Percentiles rank a stretch among this genome's conserved stretches.
These are phyloP conservation scores for Netelia melanura DNA, from an alignment of 2,888 invertebrate genomes.

Conservation along the genomic window DNA sequence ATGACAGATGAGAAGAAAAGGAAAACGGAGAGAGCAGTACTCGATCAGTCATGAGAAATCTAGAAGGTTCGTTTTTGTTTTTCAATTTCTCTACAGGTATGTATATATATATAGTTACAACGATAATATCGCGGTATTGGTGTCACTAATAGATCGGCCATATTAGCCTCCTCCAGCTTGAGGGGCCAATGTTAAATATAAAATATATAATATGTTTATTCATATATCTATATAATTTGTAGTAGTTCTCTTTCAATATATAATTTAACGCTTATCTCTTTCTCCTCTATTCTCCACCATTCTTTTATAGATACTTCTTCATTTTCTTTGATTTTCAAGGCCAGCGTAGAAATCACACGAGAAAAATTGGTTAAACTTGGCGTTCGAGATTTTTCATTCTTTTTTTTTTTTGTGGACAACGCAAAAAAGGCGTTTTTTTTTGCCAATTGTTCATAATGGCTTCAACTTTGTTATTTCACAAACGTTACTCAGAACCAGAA, in stretches of 20 bases:
- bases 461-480: constrained; percentile 53
- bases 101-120: constrained; percentile 25
- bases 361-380: constrained; percentile 69
- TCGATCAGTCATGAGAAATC: constrained; percentile 76
- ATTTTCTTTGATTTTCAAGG: constrained; percentile 84
- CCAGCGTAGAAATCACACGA: constrained; percentile 84
- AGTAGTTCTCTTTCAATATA: constrained; percentile 79
- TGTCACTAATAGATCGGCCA: constrained; percentile 73
- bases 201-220: constrained; percentile 69
- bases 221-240: constrained; percentile 73
- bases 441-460: constrained; percentile 49
- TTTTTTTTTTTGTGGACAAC: constrained; percentile 38
- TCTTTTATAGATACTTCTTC: constrained; percentile 75
- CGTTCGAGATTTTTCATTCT: constrained; percentile 32
- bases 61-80: constrained; percentile 58
- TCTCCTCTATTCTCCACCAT: constrained; percentile 65
- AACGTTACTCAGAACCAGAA: constrained; percentile 60
- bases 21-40: constrained; percentile 72
- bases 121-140: constrained; percentile 34
- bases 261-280: constrained; percentile 76
- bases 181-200: constrained; percentile 79
- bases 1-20: constrained; percentile 72
- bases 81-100: constrained; percentile 18
- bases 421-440: constrained; percentile 43
- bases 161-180: constrained; percentile 72